Conservation (phyloP, 2,888 invertebrate species). For the Hyles lineata region DNA sequence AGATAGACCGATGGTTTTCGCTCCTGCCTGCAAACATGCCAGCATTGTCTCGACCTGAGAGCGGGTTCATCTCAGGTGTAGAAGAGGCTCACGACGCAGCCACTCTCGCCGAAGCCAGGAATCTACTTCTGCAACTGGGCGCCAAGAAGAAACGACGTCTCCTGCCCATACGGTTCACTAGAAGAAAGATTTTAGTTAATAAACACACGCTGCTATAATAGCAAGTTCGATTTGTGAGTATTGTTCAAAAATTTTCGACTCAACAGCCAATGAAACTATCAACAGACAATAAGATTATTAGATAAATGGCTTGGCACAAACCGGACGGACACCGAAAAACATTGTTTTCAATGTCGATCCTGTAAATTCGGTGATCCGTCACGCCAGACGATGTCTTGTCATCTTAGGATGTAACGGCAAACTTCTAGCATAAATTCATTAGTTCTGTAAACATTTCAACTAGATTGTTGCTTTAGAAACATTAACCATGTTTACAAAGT, state of each 20-base stretch:
- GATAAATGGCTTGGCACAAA: not conserved
- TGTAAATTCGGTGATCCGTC: conserved; percentile 37
- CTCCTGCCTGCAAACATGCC: conserved; percentile 84
- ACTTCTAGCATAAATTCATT: conserved; percentile 25
- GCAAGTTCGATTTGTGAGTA: conserved; percentile 39
- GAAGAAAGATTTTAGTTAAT: conserved; percentile 88
- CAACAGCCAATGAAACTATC: not conserved
- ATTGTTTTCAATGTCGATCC: conserved; percentile 26
- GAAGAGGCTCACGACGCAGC: conserved; percentile 83
- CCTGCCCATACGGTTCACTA: conserved; percentile 88
- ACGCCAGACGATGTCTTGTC: conserved; percentile 35
- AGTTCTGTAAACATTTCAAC: conserved; percentile 25
- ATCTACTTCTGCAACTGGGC: conserved; percentile 88
- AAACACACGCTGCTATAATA: conserved; percentile 74
- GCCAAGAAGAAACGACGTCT: conserved; percentile 89
- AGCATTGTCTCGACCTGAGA: conserved; percentile 89
- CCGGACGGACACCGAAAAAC: conserved; percentile 26
- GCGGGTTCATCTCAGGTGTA: conserved; percentile 90
- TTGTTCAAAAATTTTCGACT: conserved; percentile 45
- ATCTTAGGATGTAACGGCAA: conserved; percentile 16
- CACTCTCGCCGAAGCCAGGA: conserved; percentile 87
- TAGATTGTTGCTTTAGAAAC: conserved; percentile 26
- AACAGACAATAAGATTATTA: not conserved
- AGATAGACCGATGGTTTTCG: conserved; percentile 93
- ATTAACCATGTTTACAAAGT: conserved; percentile 36